Evolutionary conservation across 2,113 vertebrate genomes (phyloP), one percentile per base, ranked within the genome.

Genomic region (Gallinago paraguaiae): DNA sequence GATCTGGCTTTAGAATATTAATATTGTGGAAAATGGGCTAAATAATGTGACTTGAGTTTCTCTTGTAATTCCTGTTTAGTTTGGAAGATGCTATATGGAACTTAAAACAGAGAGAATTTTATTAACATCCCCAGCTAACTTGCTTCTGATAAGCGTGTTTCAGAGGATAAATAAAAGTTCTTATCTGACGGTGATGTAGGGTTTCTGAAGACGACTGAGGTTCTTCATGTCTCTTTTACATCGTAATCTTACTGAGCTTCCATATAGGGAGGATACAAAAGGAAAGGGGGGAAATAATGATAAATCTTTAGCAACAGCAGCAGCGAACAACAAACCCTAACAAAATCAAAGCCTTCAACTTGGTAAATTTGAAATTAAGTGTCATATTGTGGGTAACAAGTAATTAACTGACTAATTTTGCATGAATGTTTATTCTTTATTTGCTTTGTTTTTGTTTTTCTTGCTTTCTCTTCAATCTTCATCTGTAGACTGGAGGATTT

Each of bases 401-500:
- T 97, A 93, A 94, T 95, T 97, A 95, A 96, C 94, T 95, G 95
- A 93, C 91, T 95, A 84, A 95, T 96, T 97, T 94, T 97, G 95
- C 96, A 92, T 96, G 96, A 96, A 92, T 98, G 88, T 96, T 98
- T 97, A 97, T 97, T 95, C 96, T 97, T 97, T 96, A 94, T 97
- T 98, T 98, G 97, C 98, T 98, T 98, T 97, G 95, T 98, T 97
- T 98, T 98, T 97, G 97, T 94, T 98, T 97, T 97, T 97, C 97
- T 98, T 97, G 94, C 98, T 98, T 98, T 98, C 98, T 98, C 98
- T 98, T 97, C 97, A 96, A 96, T 97, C 98, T 98, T 98, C 98
- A 97, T 97, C 97, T 98, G 80, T 98, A 99, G 99, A 98, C 98
- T 99, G 99, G 99, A 99, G 98, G 99, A 99, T 98, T 99, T 99